These are phyloP conservation scores for Poeciliopsis turneri DNA, from an alignment of 2,797 vertebrate species.

Conservation along the genomic window DNA sequence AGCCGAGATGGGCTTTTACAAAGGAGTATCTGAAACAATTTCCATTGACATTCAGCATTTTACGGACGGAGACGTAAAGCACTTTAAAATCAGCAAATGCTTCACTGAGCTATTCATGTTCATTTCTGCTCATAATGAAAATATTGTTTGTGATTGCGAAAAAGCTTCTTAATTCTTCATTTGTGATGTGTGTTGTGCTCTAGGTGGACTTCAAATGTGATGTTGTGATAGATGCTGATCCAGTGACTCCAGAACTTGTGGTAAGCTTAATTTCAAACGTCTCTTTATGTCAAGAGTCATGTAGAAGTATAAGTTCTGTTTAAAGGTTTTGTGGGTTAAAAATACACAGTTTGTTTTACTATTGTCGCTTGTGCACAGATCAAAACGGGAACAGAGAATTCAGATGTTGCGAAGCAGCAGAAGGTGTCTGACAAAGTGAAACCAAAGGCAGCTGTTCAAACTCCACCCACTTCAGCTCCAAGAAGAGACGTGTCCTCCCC, in stretches of 20 bases:
- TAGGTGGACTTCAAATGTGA: slow-evolving; percentile 78
- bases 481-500: slow-evolving; percentile 19
- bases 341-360: neutral
- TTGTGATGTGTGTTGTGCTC: slow-evolving; percentile 33
- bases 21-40: slow-evolving; percentile 42
- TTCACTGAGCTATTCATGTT: neutral
- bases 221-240: slow-evolving; percentile 74
- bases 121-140: neutral
- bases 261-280: slow-evolving; percentile 11
- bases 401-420: slow-evolving; percentile 17
- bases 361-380: slow-evolving; percentile 32
- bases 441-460: slow-evolving; percentile 12
- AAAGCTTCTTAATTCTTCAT: slow-evolving; percentile 9
- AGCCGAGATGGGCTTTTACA: slow-evolving; percentile 82
- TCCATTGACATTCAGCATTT: slow-evolving; percentile 63
- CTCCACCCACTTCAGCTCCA: slow-evolving; percentile 9
- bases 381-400: slow-evolving; percentile 10
- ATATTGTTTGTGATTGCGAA: slow-evolving; percentile 1
- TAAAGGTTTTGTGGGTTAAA: neutral
- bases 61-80: slow-evolving; percentile 68
- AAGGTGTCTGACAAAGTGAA: slow-evolving; percentile 37
- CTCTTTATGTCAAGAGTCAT: neutral
- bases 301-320: neutral
- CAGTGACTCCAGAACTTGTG: slow-evolving; percentile 56
- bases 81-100: neutral